Percentiles rank a stretch among this genome's conserved stretches.
These are phyloP conservation scores for Sphaerophoria taeniata DNA, from an alignment of 2,888 invertebrate species.

Conservation along the genomic window DNA sequence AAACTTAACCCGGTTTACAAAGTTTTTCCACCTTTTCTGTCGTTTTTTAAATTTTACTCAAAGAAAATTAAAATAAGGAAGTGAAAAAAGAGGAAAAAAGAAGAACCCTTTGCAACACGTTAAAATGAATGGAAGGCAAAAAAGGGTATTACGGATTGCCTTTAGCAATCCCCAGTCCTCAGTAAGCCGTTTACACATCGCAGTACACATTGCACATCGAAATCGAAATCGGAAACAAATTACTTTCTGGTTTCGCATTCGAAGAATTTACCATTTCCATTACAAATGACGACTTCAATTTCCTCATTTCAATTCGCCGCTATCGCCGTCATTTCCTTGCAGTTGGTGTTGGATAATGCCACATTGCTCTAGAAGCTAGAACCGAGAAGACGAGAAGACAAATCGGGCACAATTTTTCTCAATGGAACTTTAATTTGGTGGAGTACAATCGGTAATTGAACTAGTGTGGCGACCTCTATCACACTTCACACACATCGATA, in stretches of 20 bases:
- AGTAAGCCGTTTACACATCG: background rate
- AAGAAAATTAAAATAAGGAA: background rate
- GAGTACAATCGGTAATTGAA: background rate
- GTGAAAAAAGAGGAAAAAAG: background rate
- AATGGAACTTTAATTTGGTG: slow-evolving; percentile 50
- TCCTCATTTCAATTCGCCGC: slow-evolving; percentile 34
- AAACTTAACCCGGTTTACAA: slow-evolving; percentile 17
- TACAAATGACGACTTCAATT: slow-evolving; percentile 55
- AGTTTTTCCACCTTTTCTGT: background rate
- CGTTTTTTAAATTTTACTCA: background rate
- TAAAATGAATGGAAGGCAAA: slow-evolving; percentile 10
- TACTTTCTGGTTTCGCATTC: slow-evolving; percentile 23
- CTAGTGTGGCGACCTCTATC: too few relatives aligned
- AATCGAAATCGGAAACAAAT: slow-evolving; percentile 46
- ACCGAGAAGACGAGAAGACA: background rate
- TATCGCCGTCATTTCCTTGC: slow-evolving; percentile 19
- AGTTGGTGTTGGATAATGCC: slow-evolving; percentile 37
- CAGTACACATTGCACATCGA: background rate
- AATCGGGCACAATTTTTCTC: slow-evolving; percentile 62
- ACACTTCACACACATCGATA: too few relatives aligned
- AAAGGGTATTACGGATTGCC: background rate
- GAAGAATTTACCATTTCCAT: slow-evolving; percentile 13
- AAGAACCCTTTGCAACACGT: background rate
- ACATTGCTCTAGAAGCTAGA: background rate
- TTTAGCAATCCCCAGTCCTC: background rate